Conservation (phyloP, 2,113 vertebrate species). For the Pomatostomus ruficeps region DNA sequence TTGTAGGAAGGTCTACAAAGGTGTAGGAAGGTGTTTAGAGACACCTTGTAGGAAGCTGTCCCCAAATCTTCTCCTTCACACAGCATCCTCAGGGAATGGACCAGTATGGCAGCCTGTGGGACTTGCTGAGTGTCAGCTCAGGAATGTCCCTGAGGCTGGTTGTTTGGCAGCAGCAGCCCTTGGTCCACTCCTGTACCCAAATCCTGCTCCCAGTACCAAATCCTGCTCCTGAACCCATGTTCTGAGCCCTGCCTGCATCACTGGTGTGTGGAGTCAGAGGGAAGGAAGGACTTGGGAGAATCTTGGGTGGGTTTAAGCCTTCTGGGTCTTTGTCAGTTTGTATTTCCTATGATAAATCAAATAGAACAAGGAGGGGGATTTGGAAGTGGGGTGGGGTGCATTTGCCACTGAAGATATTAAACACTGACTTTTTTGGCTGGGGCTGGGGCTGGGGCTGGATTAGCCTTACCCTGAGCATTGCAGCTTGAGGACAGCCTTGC, state of each 20-base stretch:
- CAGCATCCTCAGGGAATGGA: rapidly evolving
- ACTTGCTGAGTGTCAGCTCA: neutral
- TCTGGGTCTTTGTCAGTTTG: neutral
- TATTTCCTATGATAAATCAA: neutral
- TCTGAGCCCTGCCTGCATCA: neutral
- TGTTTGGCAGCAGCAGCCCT: neutral
- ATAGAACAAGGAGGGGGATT: neutral
- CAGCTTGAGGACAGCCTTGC: rapidly evolving
- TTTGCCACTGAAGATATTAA: neutral
- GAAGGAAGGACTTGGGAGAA: neutral
- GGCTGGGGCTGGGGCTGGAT: rapidly evolving
- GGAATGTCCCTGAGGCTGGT: neutral
- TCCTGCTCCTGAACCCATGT: neutral
- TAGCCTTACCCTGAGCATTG: neutral
- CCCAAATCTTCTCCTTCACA: neutral
- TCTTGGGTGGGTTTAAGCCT: neutral
- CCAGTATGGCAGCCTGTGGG: neutral
- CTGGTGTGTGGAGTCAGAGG: neutral
- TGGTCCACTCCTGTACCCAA: rapidly evolving
- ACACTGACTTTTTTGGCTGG: neutral
- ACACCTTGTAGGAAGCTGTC: neutral
- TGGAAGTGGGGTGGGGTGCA: neutral
- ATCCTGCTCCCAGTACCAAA: neutral
- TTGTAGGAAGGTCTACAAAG: neutral
- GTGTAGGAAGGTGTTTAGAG: neutral